Evolutionary conservation across 2,888 invertebrate species (phyloP), one percentile per base, ranked within the genome.

Genomic region (Drosophila prostipennis): DNA sequence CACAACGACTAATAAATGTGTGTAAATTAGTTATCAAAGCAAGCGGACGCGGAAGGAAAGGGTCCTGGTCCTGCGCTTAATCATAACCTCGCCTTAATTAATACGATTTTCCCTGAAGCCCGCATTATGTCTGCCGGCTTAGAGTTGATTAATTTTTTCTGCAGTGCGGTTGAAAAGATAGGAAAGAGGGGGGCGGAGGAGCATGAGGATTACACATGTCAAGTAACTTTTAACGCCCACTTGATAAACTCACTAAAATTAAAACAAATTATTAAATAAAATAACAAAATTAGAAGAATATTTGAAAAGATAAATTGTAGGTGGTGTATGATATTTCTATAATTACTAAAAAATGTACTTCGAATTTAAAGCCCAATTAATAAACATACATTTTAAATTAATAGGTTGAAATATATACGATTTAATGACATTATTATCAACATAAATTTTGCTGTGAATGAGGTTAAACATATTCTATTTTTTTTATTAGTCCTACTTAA

Each of bases 1-100:
- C 87, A 88, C 64, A 84, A 56, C 81, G 69, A 81, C 84, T 88
- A 84, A 84, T 82, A 84, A 82, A 88, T 89, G 87, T 75, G 76
- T 73, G 78, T 82, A 81, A 89, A 89, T 82, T 89, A 84, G 87
- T 87, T 87, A 79, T 80, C 82, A 84, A 82, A 76, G 65, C 26
- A 16, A 16, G 48, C 36, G 54, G 32, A 46, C 40, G 64, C 36
- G 49, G 70, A 56, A 65, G 54, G 37, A 72, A 63, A 56, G 54
- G 56, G 53, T 48, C 56, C 68, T 55, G 56, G 53, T 48, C 56
- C 68, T 55, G 42, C 63, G 37, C 79, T 79, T 85, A 65, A 87
- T 85, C 79, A 82, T 85, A 84, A 84, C 70, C 85, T 70, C 73
- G 74, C 74, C 77, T 81, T 79, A 82, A 87, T 87, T 82, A 87